These are phyloP conservation scores for Lepidurus apus DNA, from an alignment of 1,140 invertebrate genomes.

Conservation along the genomic window DNA sequence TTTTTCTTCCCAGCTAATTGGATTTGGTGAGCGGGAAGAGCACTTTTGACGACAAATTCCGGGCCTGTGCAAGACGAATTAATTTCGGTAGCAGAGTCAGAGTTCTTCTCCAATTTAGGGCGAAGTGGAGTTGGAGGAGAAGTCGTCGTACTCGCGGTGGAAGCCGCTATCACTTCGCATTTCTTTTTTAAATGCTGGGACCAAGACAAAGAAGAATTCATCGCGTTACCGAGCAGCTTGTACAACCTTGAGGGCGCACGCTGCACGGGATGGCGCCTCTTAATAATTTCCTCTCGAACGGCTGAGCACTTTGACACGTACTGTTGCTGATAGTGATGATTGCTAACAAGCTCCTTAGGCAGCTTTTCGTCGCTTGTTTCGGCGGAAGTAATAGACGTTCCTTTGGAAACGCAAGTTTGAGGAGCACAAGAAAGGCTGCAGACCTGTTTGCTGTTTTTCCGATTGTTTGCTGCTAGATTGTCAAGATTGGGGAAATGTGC, in stretches of 20 bases:
- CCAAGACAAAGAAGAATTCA: constrained; percentile 4
- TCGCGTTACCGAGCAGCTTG: constrained; percentile 15
- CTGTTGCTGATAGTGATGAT: neutral
- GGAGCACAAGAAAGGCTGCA: neutral
- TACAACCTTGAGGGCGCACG: constrained; percentile 64
- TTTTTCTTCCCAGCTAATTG: constrained; percentile 43
- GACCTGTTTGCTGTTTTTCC: neutral
- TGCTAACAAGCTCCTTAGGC: neutral
- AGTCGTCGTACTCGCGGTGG: constrained; percentile 31
- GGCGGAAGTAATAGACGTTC: neutral
- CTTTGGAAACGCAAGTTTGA: neutral
- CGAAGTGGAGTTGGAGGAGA: neutral
- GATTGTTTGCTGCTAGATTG: neutral
- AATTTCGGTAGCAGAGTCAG: constrained; percentile 4
- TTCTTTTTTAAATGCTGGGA: constrained; percentile 44
- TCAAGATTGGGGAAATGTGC: neutral
- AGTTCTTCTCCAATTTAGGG: constrained; percentile 16
- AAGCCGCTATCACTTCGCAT: constrained; percentile 45
- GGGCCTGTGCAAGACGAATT: constrained; percentile 55
- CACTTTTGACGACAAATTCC: constrained; percentile 64
- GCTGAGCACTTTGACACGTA: neutral
- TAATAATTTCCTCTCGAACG: neutral
- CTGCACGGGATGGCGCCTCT: constrained; percentile 57
- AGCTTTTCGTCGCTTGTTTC: neutral
- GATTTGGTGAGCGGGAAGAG: constrained; percentile 56